Percentiles rank a stretch among this genome's conserved stretches.
Conservation (phyloP, 2,113 vertebrate genomes). For the Vidua chalybeata region DNA sequence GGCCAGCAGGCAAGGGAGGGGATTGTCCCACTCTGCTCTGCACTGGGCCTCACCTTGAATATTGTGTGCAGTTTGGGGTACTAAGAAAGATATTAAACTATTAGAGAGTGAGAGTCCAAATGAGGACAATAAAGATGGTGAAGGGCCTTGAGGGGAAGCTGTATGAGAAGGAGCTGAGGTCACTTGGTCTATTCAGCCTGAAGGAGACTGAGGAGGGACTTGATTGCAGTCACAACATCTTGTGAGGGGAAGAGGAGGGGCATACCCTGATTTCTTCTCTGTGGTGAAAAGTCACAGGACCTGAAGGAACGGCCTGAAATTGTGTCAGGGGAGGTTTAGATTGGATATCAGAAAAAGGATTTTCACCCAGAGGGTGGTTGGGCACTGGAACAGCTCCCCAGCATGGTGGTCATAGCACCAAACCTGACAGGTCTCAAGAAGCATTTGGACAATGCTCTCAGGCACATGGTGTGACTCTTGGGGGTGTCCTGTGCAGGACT, state of each 20-base stretch:
- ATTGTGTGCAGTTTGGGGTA: neutral
- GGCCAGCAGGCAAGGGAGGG: accelerated
- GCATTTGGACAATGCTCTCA: accelerated
- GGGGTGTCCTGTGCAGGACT: neutral
- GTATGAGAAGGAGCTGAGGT: accelerated
- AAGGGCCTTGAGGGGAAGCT: neutral
- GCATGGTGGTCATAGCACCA: too few relatives aligned
- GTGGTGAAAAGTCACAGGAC: neutral
- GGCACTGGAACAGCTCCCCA: too few relatives aligned
- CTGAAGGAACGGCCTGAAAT: accelerated
- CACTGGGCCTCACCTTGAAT: neutral
- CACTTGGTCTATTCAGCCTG: neutral
- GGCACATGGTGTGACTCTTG: neutral
- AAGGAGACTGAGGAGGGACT: neutral
- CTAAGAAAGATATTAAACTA: neutral
- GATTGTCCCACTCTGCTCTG: neutral
- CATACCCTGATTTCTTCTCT: neutral
- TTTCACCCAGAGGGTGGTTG: accelerated
- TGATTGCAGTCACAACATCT: neutral
- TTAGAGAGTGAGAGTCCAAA: neutral
- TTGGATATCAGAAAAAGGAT: neutral
- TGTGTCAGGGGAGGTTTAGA: too few relatives aligned
- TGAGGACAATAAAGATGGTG: neutral
- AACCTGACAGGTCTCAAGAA: neutral
- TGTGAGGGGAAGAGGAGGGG: neutral